Evolutionary conservation across 2,113 vertebrate species (phyloP), one percentile per base, ranked within the genome.

Genomic region (Mellivora capensis): DNA sequence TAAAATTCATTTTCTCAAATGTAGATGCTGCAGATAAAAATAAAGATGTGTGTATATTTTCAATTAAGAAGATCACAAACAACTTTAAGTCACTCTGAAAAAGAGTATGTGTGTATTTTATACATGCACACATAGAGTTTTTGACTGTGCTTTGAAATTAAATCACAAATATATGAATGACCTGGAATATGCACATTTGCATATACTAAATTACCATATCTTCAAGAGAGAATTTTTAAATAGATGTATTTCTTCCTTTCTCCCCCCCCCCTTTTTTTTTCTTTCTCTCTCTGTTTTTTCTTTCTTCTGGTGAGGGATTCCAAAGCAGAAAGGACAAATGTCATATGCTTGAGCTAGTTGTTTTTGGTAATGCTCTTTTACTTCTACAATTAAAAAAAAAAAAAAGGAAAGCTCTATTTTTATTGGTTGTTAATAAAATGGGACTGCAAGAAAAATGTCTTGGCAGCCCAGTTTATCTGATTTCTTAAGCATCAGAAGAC

Each of bases 1-100:
- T 67, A 85, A 93, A 92, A 95, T 96, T 93, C 49, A 97, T 97
- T 96, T 98, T 96, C 69, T 80, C 39, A 84, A 97, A 92, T 92
- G 83, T 97, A 91, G 96, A 82, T 96, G 59, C 71, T 81, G 27
- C n/a, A 27, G 88, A 96, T 93, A 90, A 64, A 97, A 93, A 71
- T 85, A 90, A 76, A 96, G 34, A n/a, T 71, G 71, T 67, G 34
- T 84, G 21, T 79, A 20, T 64, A 87, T 67, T 95, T 97, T 97
- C 79, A 87, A 85, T 94, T 95, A 96, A 82, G 69, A n/a, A 62
- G 37, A 57, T 4, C 77, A 14, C 15, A 61, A 82, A 94, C 13
- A 67, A 77, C 31, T 49, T 87, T 59, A 93, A 93, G 69, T 15
- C 4, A 76, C 54, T n/a, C 37, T 87, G 31, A 79, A 90, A 94